Evolutionary conservation across 1,140 invertebrate species (phyloP), one percentile per base, ranked within the genome.

Genomic region (Pantala flavescens): DNA sequence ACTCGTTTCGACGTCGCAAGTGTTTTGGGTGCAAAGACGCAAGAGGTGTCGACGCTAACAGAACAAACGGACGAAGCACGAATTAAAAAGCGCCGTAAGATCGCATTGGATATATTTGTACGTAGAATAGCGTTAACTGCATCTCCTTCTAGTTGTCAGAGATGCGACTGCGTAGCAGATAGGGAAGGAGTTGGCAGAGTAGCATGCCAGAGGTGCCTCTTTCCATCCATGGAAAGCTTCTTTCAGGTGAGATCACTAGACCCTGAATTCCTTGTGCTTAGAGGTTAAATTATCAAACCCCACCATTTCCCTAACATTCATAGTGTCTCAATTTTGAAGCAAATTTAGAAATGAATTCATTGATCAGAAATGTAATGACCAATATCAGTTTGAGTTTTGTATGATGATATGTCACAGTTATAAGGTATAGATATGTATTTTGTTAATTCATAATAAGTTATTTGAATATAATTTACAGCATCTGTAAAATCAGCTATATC

Each of bases 131-230:
- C 83, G 9, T 49, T 78, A 14, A 81, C 80, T 16, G 81, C 82
- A 11, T 36, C 78, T 1, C 81, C 82, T 7, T 77, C 81, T 0
- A 73, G 78, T 10, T 85, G 85, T 75, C 84, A 85, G 76, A 78
- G 79, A 9, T 87, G 86, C 78, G 81, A 83, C 71, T 87, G 85
- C 77, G 78, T 83, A 19, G 78, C 82, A 3, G 82, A 83, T 55
- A 76, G 78, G 23, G 79, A 83, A 71, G 85, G 84, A n/a, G 78
- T 80, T 5, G 83, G 82, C 0, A 79, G 76, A 21, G 78, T 83
- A 63, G 76, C 82, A 21, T 86, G 84, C 77, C 80, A 81, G 71
- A 78, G 21, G 76, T 78, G 78, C 23, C 49, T 63, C 3, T 63
- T 63, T 21, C 49, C 49, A 1, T 63, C 49, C 49, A 63, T 63